Evolutionary conservation across 1,140 invertebrate species (phyloP).

Genomic region (Proales similis): DNA sequence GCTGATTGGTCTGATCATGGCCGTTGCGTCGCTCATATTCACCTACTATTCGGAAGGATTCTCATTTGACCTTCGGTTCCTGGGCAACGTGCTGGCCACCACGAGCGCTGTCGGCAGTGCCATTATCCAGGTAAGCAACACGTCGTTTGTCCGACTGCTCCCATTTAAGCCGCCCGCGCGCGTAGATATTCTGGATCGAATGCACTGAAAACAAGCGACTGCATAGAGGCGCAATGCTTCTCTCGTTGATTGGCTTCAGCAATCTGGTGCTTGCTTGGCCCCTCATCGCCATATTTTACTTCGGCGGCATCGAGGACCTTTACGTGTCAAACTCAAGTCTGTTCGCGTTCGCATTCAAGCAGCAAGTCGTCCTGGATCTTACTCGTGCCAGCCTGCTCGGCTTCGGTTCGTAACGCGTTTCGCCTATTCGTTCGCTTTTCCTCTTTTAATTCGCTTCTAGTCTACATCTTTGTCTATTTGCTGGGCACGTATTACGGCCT

Average conservation of each 20-base stretch:
- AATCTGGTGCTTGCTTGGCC: conserved; percentile 25
- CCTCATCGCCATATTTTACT: conserved; percentile 6
- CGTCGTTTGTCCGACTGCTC: no score
- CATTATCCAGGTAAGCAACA: conserved; percentile 28
- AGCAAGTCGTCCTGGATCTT: no score
- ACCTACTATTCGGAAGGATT: conserved; percentile 37
- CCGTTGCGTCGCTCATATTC: conserved; percentile 26
- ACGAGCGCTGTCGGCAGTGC: conserved; percentile 25
- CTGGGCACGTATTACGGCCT: not conserved
- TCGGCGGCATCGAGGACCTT: conserved; percentile 20
- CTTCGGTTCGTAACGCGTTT: not conserved
- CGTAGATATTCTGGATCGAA: conserved; percentile 23
- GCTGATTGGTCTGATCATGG: conserved; percentile 25
- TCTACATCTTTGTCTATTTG: conserved; percentile 4
- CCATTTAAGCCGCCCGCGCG: no score
- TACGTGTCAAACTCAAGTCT: no score
- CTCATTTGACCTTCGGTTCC: conserved; percentile 21
- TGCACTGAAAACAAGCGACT: conserved; percentile 9
- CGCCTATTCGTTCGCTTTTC: not conserved
- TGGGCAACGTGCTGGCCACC: conserved; percentile 20
- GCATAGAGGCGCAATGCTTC: conserved; percentile 4
- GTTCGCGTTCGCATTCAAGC: no score
- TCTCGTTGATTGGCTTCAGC: conserved; percentile 23
- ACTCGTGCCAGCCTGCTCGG: conserved; percentile 28
- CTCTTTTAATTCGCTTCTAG: not conserved